Base-by-base conservation (phyloP, 2,888 invertebrate genomes). In the Thera britannica region DNA sequence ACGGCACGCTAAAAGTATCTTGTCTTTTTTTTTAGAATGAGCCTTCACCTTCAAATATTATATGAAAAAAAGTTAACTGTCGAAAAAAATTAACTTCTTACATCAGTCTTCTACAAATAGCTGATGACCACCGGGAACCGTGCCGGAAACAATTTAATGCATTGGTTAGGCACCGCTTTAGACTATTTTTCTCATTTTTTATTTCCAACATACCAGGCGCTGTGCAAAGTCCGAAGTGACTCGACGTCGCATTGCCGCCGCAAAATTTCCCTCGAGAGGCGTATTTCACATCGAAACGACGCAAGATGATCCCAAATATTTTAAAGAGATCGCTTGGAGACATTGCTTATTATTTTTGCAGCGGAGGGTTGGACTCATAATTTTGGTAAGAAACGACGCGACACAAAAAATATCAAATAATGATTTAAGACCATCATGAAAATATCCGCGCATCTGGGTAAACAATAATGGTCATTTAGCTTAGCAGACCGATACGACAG, bases 221-320 rank as follows among this genome's bases (percentile, higher is more conserved):
- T 61, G 62, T 67, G 58, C 58, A 68, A 65, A 62, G 62, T 65
- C 55, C 23, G 56, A 51, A 65, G 57, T 52, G 60, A 61, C 65
- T 65, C 76, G 85, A 83, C 85, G 85, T 86, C 83, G 84, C 84
- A 86, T 89, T 89, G 89, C 83, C 76, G 79, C 88, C 87, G 86
- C 89, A 88, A 86, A 89, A 92, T 92, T 92, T 91, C 92, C 92
- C 92, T 74, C 36, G 92, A 86, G 92, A 77, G 81, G 76, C 85
- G 89, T 92, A 91, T 90, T 87, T 85, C 86, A 88, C 87, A 79
- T 81, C 79, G 80, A 77, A 52, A 67, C 62, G 83, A 81, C 80
- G 79, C 75, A 79, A 83, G 84, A 84, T 84, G 83, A 86, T 84
- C 82, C 80, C 81, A 84, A 84, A 85, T 86, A 83, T 87, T 86